phyloP scores from a whole-genome alignment of 1,140 invertebrate species.

The Myzus persicae region DNA sequence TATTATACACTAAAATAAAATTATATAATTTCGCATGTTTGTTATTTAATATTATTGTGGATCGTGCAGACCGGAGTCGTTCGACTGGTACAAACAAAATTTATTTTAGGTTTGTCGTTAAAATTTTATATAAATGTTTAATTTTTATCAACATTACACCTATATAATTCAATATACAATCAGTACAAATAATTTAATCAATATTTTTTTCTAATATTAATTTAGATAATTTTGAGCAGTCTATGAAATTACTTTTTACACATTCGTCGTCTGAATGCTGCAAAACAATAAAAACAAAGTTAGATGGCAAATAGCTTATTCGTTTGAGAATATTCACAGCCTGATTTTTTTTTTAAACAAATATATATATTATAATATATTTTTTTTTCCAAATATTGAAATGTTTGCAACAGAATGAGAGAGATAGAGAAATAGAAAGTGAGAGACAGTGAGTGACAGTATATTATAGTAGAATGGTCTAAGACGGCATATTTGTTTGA shows the following conservation, averaged over 20 bases:
- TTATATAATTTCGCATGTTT: constrained; percentile 54
- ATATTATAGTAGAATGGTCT: not conserved
- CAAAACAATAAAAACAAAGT: constrained; percentile 56
- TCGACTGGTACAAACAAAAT: constrained; percentile 50
- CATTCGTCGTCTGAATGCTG: constrained; percentile 31
- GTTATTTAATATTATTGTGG: constrained; percentile 56
- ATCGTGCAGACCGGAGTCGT: constrained; percentile 54
- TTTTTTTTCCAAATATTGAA: constrained; percentile 13
- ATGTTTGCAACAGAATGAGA: constrained; percentile 1
- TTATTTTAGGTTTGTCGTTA: constrained; percentile 22
- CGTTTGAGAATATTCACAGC: constrained; percentile 54
- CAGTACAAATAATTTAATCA: constrained; percentile 56
- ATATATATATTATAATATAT: constrained; percentile 30
- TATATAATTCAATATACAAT: constrained; percentile 58
- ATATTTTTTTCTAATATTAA: constrained; percentile 56
- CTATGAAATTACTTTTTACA: constrained; percentile 58
- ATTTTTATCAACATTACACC: constrained; percentile 29
- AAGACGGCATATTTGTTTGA: not conserved
- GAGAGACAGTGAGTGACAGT: not conserved
- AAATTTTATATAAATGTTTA: constrained; percentile 17
- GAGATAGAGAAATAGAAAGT: not conserved
- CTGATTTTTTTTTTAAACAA: constrained; percentile 46
- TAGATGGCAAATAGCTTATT: constrained; percentile 55
- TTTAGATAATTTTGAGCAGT: constrained; percentile 58
- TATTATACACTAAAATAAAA: constrained; percentile 27